These are phyloP conservation scores for Echeneis naucrates DNA, from an alignment of 2,797 vertebrate species.

Conservation along the genomic window DNA sequence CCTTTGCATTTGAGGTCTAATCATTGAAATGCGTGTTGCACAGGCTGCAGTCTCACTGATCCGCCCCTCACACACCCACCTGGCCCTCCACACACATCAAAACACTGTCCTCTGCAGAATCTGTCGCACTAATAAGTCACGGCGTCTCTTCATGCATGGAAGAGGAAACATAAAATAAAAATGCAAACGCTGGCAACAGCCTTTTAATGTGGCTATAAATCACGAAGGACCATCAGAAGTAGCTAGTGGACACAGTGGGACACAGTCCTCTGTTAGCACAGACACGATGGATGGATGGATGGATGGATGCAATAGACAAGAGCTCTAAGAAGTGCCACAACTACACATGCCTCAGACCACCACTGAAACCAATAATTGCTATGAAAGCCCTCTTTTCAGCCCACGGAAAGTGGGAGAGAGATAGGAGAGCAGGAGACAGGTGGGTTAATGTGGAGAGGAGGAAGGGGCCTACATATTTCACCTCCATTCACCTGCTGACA, in stretches of 20 bases:
- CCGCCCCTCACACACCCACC: slow-evolving; percentile 27
- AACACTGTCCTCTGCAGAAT: slow-evolving; percentile 62
- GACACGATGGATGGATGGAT: slow-evolving; percentile 2
- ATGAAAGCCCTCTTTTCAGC: slow-evolving; percentile 62
- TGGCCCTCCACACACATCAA: slow-evolving; percentile 35
- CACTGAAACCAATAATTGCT: slow-evolving; percentile 49
- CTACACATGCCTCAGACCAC: slow-evolving; percentile 46
- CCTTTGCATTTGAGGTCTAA: slow-evolving; percentile 38
- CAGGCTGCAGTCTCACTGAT: slow-evolving; percentile 52
- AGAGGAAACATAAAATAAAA: slow-evolving; percentile 78
- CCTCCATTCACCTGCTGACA: slow-evolving; percentile 79
- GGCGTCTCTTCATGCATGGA: slow-evolving; percentile 64
- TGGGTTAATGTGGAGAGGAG: slow-evolving; percentile 30
- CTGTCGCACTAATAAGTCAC: slow-evolving; percentile 70
- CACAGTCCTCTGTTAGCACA: slow-evolving; percentile 47
- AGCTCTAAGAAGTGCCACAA: slow-evolving; percentile 35
- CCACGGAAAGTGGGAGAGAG: slow-evolving; percentile 27
- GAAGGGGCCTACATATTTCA: slow-evolving; percentile 69
- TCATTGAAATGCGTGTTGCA: slow-evolving; percentile 59
- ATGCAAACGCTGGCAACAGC: slow-evolving; percentile 71
- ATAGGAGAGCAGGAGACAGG: slow-evolving; percentile 44
- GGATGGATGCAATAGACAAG: slow-evolving; percentile 7
- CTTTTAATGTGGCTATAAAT: slow-evolving; percentile 80
- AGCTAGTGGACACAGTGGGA: slow-evolving; percentile 52
- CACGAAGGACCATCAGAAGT: slow-evolving; percentile 68